Percentiles rank a stretch among this genome's conserved stretches.
Conservation (phyloP, 2,113 vertebrate genomes). For the Sceloporus tristichus region DNA sequence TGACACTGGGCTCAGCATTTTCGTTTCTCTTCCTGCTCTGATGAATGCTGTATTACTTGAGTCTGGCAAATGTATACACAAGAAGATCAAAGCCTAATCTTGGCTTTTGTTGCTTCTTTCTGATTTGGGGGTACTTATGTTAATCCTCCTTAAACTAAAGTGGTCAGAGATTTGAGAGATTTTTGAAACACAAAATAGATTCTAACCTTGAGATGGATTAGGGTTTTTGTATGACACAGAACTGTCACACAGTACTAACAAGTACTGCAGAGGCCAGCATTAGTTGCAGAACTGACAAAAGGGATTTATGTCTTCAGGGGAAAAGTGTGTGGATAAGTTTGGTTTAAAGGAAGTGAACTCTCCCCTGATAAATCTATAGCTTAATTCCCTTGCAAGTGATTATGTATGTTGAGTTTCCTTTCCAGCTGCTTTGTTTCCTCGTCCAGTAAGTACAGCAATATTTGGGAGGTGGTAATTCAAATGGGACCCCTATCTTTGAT, state of each 20-base stretch:
- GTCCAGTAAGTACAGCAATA: conserved; percentile 40
- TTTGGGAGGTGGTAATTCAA: conserved; percentile 38
- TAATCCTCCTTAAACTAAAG: conserved; percentile 68
- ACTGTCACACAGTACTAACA: conserved; percentile 63
- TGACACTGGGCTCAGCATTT: conserved; percentile 35
- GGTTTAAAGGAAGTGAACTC: conserved; percentile 50
- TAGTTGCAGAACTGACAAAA: conserved; percentile 51
- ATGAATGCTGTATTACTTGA: conserved; percentile 41
- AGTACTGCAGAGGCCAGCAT: conserved; percentile 54
- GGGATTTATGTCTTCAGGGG: conserved; percentile 60
- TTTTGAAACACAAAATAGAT: conserved; percentile 68
- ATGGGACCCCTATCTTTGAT: neutral
- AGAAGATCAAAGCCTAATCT: conserved; percentile 73
- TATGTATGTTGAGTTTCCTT: conserved; percentile 37
- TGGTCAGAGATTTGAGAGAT: conserved; percentile 72
- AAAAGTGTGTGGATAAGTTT: conserved; percentile 46
- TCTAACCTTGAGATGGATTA: conserved; percentile 70
- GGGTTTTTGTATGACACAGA: conserved; percentile 65
- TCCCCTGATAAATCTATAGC: conserved; percentile 55
- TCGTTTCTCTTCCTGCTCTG: conserved; percentile 39
- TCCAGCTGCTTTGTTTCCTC: conserved; percentile 37
- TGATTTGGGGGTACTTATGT: conserved; percentile 68
- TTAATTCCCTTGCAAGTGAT: conserved; percentile 57
- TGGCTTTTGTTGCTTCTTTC: conserved; percentile 67
- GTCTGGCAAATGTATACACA: conserved; percentile 72